Base-by-base conservation (phyloP, 2,797 vertebrate species). In the Onychomys torridus region DNA sequence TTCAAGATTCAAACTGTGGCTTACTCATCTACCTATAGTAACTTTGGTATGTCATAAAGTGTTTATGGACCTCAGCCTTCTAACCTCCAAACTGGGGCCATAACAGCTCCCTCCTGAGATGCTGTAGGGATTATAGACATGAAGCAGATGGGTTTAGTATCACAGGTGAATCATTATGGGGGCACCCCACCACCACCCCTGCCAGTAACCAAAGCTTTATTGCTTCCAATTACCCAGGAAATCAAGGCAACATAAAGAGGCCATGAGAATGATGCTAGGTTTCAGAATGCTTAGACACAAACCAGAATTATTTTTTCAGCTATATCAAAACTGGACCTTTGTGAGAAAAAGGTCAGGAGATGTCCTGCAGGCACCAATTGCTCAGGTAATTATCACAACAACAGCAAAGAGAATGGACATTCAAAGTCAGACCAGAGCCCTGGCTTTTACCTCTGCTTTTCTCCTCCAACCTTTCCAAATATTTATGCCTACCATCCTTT, bases 401-500 rank as follows among this genome's bases (percentile, higher is more conserved):
- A 46, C 25, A 40, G 46, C 32, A 65, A 55, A 34, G 49, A 93
- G 37, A 94, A 84, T 3, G 85, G 85, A 79, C 9, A 32, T 76
- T 67, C 63, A 91, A 89, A 79, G 65, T 87, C 43, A 81, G 75
- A 86, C 71, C 29, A 90, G 73, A 89, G 40, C 21, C 84, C 79
- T 89, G 55, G 43, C 34, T 90, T 90, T 96, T 77, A 89, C 37
- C 49, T 89, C 78, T 59, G 5, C 65, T 59, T 95, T 91, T 89
- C n/a, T 69, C 40, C 79, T 77, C 43, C 81, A 76, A 63, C n/a
- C 34, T 86, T 94, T 79, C 14, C 67, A 82, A 95, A 78, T 77
- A 55, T 93, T 89, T 88, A 89, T 37, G 55, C 19, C 52, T 19
- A 89, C 52, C 71, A 93, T 89, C 32, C 67, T 94, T 96, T 97